phyloP scores from a whole-genome alignment of 2,888 invertebrate species.

The Pseudococcus longispinus region DNA sequence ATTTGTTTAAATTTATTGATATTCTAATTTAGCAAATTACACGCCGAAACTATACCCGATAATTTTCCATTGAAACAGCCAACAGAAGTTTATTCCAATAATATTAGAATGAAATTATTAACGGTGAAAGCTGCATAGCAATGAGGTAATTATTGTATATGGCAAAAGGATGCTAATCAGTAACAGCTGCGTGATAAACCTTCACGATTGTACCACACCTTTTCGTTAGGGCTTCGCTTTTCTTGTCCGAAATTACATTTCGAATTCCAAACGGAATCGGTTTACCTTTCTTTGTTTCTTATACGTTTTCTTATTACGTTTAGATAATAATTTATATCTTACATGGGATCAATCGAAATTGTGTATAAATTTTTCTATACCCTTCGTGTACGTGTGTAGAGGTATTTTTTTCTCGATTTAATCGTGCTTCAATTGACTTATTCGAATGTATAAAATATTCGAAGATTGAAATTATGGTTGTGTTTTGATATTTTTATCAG shows the following conservation, averaged over 20 bases:
- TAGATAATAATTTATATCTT: conserved; percentile 24
- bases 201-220: conserved; percentile 43
- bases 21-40: conserved; percentile 47
- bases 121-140: conserved; percentile 53
- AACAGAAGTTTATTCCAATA: conserved; percentile 47
- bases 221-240: conserved; percentile 44
- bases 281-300: conserved; percentile 20
- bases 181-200: conserved; percentile 54
- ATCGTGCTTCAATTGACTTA: neutral
- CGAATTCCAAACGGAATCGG: conserved; percentile 50
- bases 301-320: conserved; percentile 31
- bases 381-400: neutral
- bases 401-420: neutral
- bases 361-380: neutral
- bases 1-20: conserved; percentile 40
- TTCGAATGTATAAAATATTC: neutral
- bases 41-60: conserved; percentile 43
- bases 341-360: conserved; percentile 10
- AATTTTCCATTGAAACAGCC: conserved; percentile 49
- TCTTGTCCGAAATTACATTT: conserved; percentile 51
- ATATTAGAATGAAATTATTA: conserved; percentile 53
- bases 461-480: neutral
- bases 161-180: conserved; percentile 53
- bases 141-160: conserved; percentile 55
- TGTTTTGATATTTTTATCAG: neutral